These are phyloP conservation scores for Ennomos erosarius DNA, from an alignment of 2,888 invertebrate genomes.

Conservation along the genomic window DNA sequence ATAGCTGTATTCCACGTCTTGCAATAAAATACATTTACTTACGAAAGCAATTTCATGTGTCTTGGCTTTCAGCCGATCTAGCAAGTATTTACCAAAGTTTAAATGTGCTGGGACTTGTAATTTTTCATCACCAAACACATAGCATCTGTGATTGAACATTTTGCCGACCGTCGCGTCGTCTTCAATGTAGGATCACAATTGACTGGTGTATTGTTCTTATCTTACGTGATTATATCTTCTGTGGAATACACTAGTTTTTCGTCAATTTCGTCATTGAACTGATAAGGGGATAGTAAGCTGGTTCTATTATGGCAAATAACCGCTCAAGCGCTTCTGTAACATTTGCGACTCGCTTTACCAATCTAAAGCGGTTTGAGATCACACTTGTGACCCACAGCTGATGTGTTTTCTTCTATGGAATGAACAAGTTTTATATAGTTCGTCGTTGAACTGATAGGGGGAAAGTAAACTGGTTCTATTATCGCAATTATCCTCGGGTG, in stretches of 20 bases:
- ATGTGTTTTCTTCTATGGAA: too few species aligned
- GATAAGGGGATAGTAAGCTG: too few species aligned
- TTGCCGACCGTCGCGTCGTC: neutral
- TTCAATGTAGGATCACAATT: neutral
- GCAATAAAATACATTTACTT: conserved; percentile 38
- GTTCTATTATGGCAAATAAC: too few species aligned
- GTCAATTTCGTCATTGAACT: too few species aligned
- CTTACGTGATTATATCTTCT: neutral
- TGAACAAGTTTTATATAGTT: conserved; percentile 5
- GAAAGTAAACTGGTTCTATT: neutral
- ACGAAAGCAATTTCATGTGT: conserved; percentile 61
- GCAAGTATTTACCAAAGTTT: conserved; percentile 68
- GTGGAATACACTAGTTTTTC: too few species aligned
- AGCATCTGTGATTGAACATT: conserved; percentile 54
- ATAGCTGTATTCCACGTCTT: too few species aligned
- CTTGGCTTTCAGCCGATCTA: conserved; percentile 51
- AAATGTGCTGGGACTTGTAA: conserved; percentile 66
- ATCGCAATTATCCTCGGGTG: too few species aligned
- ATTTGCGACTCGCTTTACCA: too few species aligned
- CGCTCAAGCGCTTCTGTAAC: too few species aligned
- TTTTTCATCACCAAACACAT: conserved; percentile 59
- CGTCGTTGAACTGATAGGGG: neutral
- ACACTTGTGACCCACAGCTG: too few species aligned
- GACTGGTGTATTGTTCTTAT: conserved; percentile 1
- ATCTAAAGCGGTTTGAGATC: too few species aligned